A percentile compares a stretch with the other conserved stretches of the same genome.
These are phyloP conservation scores for Boleophthalmus pectinirostris DNA, from an alignment of 2,113 vertebrate genomes.

Conservation along the genomic window DNA sequence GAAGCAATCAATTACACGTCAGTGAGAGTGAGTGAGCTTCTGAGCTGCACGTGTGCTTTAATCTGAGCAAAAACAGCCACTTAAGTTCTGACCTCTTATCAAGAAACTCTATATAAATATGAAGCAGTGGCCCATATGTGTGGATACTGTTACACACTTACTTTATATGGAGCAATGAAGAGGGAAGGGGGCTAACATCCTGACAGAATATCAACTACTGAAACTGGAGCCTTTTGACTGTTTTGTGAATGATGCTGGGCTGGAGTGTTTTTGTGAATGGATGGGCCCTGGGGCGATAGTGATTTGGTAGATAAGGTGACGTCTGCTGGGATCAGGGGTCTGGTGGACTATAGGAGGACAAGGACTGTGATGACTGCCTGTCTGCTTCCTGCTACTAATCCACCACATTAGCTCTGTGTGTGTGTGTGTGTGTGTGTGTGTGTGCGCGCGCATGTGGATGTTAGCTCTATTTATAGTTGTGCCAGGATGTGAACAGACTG, in stretches of 20 bases:
- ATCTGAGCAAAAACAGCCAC: conserved; percentile 44
- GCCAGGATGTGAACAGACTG: conserved; percentile 78
- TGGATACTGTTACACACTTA: conserved; percentile 59
- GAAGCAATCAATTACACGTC: conserved; percentile 35
- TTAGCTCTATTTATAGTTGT: conserved; percentile 75
- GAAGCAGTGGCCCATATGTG: conserved; percentile 49
- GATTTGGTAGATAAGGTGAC: conserved; percentile 75
- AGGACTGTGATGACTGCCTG: conserved; percentile 72
- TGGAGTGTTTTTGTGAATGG: conserved; percentile 69
- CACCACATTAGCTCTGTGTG: conserved; percentile 74
- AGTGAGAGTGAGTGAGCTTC: conserved; percentile 26
- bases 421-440: conserved; percentile 41
- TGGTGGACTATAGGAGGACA: conserved; percentile 51
- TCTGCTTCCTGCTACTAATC: conserved; percentile 79
- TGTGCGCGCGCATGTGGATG: conserved; percentile 58
- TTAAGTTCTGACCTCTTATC: conserved; percentile 48
- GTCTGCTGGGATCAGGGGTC: conserved; percentile 68
- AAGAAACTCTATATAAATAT: conserved; percentile 60
- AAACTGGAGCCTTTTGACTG: conserved; percentile 56
- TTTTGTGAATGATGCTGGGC: conserved; percentile 58
- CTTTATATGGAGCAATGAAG: conserved; percentile 53
- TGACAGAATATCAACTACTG: conserved; percentile 67
- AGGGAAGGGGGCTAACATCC: conserved; percentile 60
- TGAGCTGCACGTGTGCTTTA: conserved; percentile 23
- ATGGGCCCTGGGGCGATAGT: conserved; percentile 64